Conservation (phyloP, 2,113 vertebrate species). For the Solenodon paradoxus region DNA sequence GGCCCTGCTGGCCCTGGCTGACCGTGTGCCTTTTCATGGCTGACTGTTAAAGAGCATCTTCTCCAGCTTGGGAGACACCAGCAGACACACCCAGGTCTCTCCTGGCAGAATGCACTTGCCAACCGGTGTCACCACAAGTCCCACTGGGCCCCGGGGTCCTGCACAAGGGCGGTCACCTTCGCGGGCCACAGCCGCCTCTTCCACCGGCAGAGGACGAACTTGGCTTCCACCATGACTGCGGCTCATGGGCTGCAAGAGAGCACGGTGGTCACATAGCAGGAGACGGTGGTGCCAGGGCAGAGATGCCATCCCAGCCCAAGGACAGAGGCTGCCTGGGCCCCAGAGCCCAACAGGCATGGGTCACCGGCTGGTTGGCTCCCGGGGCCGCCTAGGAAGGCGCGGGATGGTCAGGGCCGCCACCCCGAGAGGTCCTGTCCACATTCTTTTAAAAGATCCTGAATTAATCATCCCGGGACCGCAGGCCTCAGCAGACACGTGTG, state of each 20-base stretch:
- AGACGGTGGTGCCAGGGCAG: not conserved
- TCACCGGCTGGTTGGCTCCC: too few relatives aligned
- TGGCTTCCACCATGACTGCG: slow-evolving; percentile 69
- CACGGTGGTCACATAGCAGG: not conserved
- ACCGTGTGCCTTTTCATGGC: slow-evolving; percentile 10
- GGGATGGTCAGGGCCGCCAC: not conserved
- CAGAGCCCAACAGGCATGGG: not conserved
- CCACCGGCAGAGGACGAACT: slow-evolving; percentile 83
- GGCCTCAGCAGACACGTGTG: not conserved
- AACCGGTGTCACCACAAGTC: not conserved
- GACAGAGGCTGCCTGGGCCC: too few relatives aligned
- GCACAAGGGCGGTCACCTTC: slow-evolving; percentile 79
- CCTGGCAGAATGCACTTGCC: slow-evolving; percentile 58
- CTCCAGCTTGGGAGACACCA: not conserved
- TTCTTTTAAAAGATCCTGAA: not conserved
- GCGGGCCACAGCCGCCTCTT: slow-evolving; percentile 83
- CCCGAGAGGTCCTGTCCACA: not conserved
- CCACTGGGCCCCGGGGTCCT: too few relatives aligned
- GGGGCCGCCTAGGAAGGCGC: not conserved
- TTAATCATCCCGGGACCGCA: not conserved
- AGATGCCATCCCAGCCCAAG: slow-evolving; percentile 3
- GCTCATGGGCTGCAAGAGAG: not conserved
- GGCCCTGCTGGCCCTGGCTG: too few relatives aligned
- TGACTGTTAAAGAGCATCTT: not conserved
- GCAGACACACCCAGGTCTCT: not conserved